Evolutionary conservation across 2,797 vertebrate species (phyloP), one percentile per base, ranked within the genome.

Genomic region (Myioborus melanocephalus): DNA sequence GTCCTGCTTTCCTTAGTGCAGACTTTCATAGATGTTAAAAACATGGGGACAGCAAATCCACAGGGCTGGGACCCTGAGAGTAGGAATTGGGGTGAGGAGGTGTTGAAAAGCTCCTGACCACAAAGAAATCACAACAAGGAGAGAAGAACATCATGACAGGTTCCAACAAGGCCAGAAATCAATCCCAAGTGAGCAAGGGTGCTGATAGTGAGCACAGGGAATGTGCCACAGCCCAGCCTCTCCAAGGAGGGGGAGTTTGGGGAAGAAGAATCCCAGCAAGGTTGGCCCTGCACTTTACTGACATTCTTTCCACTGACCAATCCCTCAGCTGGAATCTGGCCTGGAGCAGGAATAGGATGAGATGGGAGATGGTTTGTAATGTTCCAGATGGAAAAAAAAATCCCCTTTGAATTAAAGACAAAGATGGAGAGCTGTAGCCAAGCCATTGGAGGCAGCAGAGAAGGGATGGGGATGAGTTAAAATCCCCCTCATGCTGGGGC

Each of bases 221-320:
- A 94, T 91, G 84, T 4, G 4, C 24, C 11, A 21, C 3, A 9
- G 90, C 34, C 43, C 24, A 52, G 64, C 47, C 68, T 88, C 64
- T 71, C 18, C 0, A 0, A 35, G 80, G 57, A 87, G 60, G 89
- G 88, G 87, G 71, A 73, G 94, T 96, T 61, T 91, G 89, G 83
- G 73, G 84, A 95, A 94, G 89, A 87, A 97, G 95, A 97, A 97
- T 95, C 93, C 86, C 21, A 0, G 47, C 90, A 66, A 87, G 90
- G 90, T 53, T 96, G 87, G 93, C 93, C 83, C 83, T 44, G 73
- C 57, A 77, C 94, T 95, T 92, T 81, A 86, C 96, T 82, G 88
- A 95, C 95, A 97, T 98, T 97, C 97, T 97, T 98, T 98, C 97
- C 97, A 97, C 85, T 93, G 96, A 90, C 97, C 96, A 20, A 97